Conservation (phyloP, 2,797 vertebrate genomes). For the Alcedo atthis region DNA sequence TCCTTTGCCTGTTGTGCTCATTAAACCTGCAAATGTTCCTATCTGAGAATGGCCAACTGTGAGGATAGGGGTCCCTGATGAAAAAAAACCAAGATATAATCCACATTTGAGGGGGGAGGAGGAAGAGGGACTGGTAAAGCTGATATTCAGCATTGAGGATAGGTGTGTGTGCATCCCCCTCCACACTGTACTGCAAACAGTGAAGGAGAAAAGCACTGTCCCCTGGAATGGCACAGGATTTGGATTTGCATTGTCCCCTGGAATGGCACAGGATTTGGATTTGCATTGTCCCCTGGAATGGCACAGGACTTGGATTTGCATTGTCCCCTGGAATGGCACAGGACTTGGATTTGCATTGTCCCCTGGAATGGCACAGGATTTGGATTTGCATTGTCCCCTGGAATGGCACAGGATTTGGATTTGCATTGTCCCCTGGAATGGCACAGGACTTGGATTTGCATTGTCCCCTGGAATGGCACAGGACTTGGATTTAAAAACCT, state of each 20-base stretch:
- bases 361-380: neutral
- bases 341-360: neutral
- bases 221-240: neutral
- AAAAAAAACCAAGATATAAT: neutral
- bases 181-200: neutral
- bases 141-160: neutral
- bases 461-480: neutral
- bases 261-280: neutral
- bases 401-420: neutral
- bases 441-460: neutral
- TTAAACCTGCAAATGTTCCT: conserved; percentile 30
- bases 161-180: neutral
- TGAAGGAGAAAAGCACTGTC: neutral
- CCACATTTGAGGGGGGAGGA: neutral
- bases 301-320: neutral
- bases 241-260: neutral
- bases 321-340: neutral
- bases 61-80: neutral
- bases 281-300: neutral
- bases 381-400: neutral
- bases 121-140: neutral
- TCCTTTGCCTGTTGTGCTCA: neutral
- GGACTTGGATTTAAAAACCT: neutral
- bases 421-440: neutral
- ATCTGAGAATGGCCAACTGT: neutral